Evolutionary conservation across 2,797 vertebrate species (phyloP).

Genomic region (Oreochromis mossambicus): DNA sequence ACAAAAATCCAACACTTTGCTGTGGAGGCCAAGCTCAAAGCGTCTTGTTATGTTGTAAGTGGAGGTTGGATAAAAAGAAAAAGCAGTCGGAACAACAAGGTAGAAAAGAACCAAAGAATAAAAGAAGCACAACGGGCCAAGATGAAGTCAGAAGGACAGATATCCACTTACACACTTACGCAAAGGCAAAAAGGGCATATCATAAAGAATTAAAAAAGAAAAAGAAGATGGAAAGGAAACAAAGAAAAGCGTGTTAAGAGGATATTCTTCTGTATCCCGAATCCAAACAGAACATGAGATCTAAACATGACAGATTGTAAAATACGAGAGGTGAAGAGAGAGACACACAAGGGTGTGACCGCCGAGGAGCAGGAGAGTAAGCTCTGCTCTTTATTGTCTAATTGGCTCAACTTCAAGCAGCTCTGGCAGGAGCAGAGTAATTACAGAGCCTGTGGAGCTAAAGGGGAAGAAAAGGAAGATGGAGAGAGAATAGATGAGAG

Average conservation of each 20-base stretch:
- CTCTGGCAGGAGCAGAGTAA: constrained; percentile 58
- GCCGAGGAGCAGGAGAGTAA: constrained; percentile 31
- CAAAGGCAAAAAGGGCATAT: not conserved
- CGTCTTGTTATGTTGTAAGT: not conserved
- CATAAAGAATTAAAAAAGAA: not conserved
- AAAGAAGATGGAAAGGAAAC: not conserved
- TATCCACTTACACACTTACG: constrained; percentile 8
- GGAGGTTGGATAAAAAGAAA: not conserved
- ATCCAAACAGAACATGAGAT: constrained; percentile 5
- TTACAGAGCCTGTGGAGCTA: constrained; percentile 54
- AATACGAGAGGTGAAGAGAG: constrained; percentile 6
- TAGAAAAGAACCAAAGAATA: not conserved
- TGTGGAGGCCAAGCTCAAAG: constrained; percentile 1
- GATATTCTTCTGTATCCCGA: constrained; percentile 1
- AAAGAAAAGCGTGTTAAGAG: constrained; percentile 15
- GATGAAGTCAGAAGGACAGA: constrained; percentile 22
- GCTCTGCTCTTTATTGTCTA: constrained; percentile 68
- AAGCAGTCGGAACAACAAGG: not conserved
- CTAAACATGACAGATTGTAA: constrained; percentile 1
- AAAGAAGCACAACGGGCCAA: constrained; percentile 7
- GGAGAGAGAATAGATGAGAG: constrained; percentile 26
- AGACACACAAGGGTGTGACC: constrained; percentile 50
- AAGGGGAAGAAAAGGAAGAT: constrained; percentile 17
- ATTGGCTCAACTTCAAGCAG: constrained; percentile 70
- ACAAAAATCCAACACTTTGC: constrained; percentile 7